phyloP scores from a whole-genome alignment of 2,888 invertebrate genomes.

The Xylota sylvarum region DNA sequence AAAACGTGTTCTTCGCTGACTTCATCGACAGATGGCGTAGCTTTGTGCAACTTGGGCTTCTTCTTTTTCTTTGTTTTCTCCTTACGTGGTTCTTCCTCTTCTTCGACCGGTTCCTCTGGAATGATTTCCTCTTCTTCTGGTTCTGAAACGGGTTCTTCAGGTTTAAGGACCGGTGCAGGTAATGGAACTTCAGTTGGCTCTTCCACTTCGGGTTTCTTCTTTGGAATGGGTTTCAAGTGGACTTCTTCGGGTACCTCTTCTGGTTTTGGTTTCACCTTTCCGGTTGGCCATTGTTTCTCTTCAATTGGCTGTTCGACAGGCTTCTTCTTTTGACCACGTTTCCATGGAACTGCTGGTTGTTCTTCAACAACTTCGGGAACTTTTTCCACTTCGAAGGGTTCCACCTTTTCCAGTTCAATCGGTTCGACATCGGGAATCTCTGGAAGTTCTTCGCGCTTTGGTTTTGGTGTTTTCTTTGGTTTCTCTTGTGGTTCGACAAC shows the following conservation, averaged over 20 bases:
- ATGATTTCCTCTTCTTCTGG: slow-evolving; percentile 80
- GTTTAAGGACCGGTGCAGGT: slow-evolving; percentile 80
- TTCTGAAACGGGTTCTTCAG: slow-evolving; percentile 81
- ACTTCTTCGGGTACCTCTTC: slow-evolving; percentile 85
- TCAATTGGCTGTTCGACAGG: slow-evolving; percentile 82
- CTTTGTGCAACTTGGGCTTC: slow-evolving; percentile 83
- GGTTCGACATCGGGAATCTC: slow-evolving; percentile 82
- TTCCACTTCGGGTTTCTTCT: slow-evolving; percentile 81
- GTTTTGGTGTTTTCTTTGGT: slow-evolving; percentile 81
- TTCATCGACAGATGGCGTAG: slow-evolving; percentile 83
- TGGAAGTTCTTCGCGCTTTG: slow-evolving; percentile 81
- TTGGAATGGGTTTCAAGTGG: slow-evolving; percentile 83
- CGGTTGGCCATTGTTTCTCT: slow-evolving; percentile 84
- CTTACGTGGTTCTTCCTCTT: slow-evolving; percentile 84
- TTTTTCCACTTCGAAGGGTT: slow-evolving; percentile 82
- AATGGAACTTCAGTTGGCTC: slow-evolving; percentile 80
- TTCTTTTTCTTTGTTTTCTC: slow-evolving; percentile 83
- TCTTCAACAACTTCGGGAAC: slow-evolving; percentile 81
- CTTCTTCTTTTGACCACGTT: slow-evolving; percentile 84
- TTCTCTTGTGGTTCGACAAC: slow-evolving; percentile 81
- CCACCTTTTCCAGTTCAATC: slow-evolving; percentile 81
- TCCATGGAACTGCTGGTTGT: slow-evolving; percentile 83
- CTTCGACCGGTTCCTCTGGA: slow-evolving; percentile 79
- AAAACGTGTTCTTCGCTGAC: slow-evolving; percentile 83
- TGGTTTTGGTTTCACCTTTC: slow-evolving; percentile 84